Percentiles rank a stretch among this genome's conserved stretches.
Conservation (phyloP, 2,113 vertebrate species). For the Nipponia nippon region DNA sequence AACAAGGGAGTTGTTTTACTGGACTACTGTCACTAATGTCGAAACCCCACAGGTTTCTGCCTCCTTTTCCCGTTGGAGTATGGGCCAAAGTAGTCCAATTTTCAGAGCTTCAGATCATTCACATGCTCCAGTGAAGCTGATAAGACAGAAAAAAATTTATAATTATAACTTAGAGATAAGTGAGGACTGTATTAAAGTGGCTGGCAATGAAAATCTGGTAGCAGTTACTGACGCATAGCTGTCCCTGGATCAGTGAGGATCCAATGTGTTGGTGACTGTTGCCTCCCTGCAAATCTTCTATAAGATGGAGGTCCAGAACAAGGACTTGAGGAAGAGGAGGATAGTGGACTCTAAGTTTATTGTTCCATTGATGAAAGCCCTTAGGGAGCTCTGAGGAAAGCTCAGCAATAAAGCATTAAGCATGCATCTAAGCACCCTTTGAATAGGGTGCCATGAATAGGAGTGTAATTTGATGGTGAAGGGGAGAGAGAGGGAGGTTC, state of each 20-base stretch:
- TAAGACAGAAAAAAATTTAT: neutral
- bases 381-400: neutral
- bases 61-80: neutral
- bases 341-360: neutral
- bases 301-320: neutral
- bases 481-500: neutral
- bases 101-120: neutral
- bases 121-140: neutral
- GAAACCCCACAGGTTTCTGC: neutral
- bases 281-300: neutral
- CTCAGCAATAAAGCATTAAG: neutral
- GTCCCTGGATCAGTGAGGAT: neutral
- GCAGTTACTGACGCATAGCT: neutral
- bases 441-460: neutral
- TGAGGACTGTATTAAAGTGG: neutral
- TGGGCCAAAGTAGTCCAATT: neutral
- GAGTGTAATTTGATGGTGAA: slow-evolving; percentile 19
- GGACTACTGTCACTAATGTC: neutral
- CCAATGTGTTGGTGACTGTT: neutral
- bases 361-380: neutral
- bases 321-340: neutral
- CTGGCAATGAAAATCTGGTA: neutral
- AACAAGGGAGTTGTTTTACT: neutral
- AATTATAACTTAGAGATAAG: neutral
- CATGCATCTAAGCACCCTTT: neutral